Evolutionary conservation across 2,113 vertebrate species (phyloP).

Genomic region (Aspidoscelis tigris): DNA sequence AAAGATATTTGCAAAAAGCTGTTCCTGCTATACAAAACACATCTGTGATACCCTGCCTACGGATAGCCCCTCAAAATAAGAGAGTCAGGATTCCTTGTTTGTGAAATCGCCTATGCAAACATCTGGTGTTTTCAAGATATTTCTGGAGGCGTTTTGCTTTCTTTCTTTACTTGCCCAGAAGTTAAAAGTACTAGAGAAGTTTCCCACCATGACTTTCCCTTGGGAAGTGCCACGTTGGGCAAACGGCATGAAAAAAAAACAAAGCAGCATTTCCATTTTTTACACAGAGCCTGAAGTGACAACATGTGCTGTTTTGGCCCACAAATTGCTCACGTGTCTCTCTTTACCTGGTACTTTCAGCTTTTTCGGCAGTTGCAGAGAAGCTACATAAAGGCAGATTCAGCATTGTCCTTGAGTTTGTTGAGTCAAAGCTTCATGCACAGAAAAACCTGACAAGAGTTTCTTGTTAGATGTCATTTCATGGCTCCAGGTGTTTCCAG

Average conservation of each 20-base stretch:
- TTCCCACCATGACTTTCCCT: constrained; percentile 29
- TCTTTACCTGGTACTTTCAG: neutral
- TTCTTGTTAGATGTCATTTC: constrained; percentile 37
- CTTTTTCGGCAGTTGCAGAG: neutral
- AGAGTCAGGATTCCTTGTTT: constrained; percentile 48
- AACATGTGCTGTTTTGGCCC: neutral
- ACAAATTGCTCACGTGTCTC: neutral
- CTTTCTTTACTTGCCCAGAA: constrained; percentile 45
- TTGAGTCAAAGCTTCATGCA: neutral
- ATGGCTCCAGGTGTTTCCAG: constrained; percentile 20
- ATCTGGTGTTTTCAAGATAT: constrained; percentile 59
- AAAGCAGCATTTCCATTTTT: constrained; percentile 15
- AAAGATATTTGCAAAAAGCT: neutral
- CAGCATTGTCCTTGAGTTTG: neutral
- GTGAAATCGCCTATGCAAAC: constrained; percentile 50
- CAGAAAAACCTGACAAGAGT: neutral
- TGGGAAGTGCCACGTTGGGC: constrained; percentile 6
- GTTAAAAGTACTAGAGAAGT: neutral
- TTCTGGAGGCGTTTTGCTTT: constrained; percentile 52
- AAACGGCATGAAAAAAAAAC: constrained; percentile 8
- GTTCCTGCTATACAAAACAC: constrained; percentile 43
- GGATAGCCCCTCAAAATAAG: constrained; percentile 49
- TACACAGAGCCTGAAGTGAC: neutral
- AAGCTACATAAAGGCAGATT: neutral
- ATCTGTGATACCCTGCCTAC: constrained; percentile 48